Evolutionary conservation across 1,140 invertebrate genomes (phyloP), one percentile per base, ranked within the genome.

Genomic region (Paraescarpia echinospica): DNA sequence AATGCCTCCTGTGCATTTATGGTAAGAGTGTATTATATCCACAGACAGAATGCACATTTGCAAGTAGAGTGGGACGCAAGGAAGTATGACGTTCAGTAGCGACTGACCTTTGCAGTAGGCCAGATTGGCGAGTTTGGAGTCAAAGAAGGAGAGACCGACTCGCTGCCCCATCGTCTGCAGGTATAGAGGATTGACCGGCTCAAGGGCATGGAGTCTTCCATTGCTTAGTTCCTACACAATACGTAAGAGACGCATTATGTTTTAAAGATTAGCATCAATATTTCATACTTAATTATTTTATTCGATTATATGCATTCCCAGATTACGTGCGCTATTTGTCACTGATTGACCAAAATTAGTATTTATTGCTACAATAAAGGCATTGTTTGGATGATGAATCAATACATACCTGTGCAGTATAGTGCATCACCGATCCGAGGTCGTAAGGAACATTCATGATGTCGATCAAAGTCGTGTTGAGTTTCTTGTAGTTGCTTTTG

Each of bases 401-500:
- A 77, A 77, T 5, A 48, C 41, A 22, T 90, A 93, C 93, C 93
- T 91, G 95, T 59, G 95, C 91, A 41, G 9, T 33, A n/a, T 91
- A 91, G 91, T 91, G 91, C 91, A 91, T 91, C 8, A 91, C n/a
- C 35, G 91, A 91, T 22, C 91, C 91, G 22, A 22, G 41, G 91
- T 91, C 91, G 91, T 91, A 91, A 2, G 35, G 35, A 22, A 91
- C 48, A 22, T 4, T 22, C 35, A 27, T 34, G 90, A 22, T 90
- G 90, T 94, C 94, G 34, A 96, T 94, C 91, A 96, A 94, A 89
- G 95, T 95, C 34, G 98, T 97, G 18, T 98, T 98, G 35, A 99
- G 96, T 96, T 98, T 99, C 95, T 99, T 98, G 96, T 99, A 99
- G 95, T 99, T 99, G 96, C 99, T 99, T 94, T 99, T 98, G 96